These are phyloP conservation scores for Choloepus didactylus DNA, from an alignment of 2,797 vertebrate species.

Conservation along the genomic window DNA sequence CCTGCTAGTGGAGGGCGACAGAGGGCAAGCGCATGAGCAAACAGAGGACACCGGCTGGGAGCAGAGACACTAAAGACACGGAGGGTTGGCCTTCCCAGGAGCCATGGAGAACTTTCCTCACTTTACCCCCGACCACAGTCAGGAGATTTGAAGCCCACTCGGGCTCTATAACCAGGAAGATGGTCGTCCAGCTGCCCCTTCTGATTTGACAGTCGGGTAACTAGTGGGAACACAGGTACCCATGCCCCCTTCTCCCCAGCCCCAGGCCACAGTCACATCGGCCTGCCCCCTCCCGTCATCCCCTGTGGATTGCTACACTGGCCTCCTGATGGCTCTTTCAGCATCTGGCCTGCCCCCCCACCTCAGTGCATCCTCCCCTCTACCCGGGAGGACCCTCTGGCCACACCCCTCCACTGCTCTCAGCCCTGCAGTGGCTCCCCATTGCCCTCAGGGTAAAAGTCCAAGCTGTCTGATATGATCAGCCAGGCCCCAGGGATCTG, in stretches of 20 bases:
- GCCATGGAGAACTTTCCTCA: not conserved
- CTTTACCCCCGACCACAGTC: not conserved
- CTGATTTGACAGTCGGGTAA: not conserved
- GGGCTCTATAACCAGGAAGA: not conserved
- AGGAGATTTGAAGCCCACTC: not conserved
- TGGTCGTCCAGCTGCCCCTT: not conserved
- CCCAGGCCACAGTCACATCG: not conserved
- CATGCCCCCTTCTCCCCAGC: no score
- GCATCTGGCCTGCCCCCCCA: not conserved
- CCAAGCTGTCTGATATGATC: not conserved
- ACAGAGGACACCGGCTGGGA: not conserved
- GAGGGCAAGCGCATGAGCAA: fast-evolving
- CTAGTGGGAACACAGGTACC: not conserved
- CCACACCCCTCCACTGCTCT: not conserved
- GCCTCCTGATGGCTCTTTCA: not conserved
- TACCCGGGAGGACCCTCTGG: not conserved
- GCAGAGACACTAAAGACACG: not conserved
- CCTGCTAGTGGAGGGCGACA: not conserved
- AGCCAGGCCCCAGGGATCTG: not conserved
- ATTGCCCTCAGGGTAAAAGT: not conserved
- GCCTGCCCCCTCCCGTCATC: not conserved
- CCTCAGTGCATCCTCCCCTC: not conserved
- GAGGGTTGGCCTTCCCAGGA: not conserved
- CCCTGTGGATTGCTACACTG: fast-evolving
- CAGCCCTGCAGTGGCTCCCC: not conserved